These are phyloP conservation scores for Drosophila arizonae DNA, from an alignment of 1,140 invertebrate genomes.

Conservation along the genomic window DNA sequence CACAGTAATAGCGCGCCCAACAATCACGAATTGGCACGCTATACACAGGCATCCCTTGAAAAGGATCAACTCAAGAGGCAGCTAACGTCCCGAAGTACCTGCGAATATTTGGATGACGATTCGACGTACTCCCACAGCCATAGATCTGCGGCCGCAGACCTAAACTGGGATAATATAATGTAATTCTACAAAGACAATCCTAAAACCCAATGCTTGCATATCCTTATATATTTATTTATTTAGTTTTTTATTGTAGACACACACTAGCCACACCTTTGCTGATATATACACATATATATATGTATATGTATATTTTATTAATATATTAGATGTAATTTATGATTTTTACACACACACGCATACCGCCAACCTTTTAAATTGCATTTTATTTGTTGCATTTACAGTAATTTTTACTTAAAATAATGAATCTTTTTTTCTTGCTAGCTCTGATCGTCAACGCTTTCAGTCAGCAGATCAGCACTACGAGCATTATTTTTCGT, in stretches of 20 bases:
- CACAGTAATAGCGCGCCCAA: slow-evolving; percentile 21
- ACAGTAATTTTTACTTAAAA: neutral
- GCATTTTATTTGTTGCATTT: no score
- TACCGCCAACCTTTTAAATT: no score
- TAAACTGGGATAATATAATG: slow-evolving; percentile 60
- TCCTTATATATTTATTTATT: neutral
- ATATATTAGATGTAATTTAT: neutral
- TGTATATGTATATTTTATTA: no score
- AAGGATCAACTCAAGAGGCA: slow-evolving; percentile 56
- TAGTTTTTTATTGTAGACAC: neutral
- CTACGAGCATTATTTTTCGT: slow-evolving; percentile 76
- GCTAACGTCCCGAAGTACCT: slow-evolving; percentile 17
- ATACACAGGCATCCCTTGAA: slow-evolving; percentile 18
- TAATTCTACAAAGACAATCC: slow-evolving; percentile 50
- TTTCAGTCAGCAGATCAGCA: slow-evolving; percentile 62
- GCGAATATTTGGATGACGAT: slow-evolving; percentile 48
- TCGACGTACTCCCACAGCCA: slow-evolving; percentile 37
- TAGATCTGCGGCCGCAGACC: slow-evolving; percentile 34
- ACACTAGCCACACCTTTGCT: neutral
- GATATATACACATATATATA: no score
- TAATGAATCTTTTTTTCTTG: slow-evolving; percentile 7
- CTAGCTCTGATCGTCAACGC: slow-evolving; percentile 45
- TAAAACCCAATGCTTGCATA: slow-evolving; percentile 42
- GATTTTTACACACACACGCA: no score
- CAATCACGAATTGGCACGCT: slow-evolving; percentile 33